Evolutionary conservation across 2,797 vertebrate genomes (phyloP).

Genomic region (Poecilia picta): DNA sequence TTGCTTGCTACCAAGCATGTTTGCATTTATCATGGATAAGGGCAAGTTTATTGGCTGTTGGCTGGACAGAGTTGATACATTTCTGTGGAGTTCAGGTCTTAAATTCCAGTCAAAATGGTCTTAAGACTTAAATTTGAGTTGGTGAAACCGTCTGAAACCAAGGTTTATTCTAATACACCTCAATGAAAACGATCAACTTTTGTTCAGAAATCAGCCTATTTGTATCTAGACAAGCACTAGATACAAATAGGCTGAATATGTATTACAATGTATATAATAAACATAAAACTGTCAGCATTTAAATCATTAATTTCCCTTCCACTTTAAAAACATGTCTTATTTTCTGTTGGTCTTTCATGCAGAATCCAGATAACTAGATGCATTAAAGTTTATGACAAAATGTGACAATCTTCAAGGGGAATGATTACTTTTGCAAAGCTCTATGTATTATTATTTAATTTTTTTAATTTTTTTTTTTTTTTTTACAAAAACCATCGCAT

Average conservation of each 20-base stretch:
- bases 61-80: no score
- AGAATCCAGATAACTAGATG: not conserved
- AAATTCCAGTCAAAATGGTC: no score
- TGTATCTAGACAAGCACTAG: no score
- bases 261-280: not conserved
- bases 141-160: no score
- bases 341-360: not conserved
- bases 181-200: not conserved
- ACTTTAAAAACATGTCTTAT: not conserved
- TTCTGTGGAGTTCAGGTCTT: no score
- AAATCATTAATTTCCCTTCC: not conserved
- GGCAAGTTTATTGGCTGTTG: no score
- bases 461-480: slow-evolving; percentile 16
- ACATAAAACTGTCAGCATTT: not conserved
- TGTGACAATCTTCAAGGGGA: not conserved
- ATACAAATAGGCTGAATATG: not conserved
- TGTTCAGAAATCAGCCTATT: not conserved
- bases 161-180: not conserved
- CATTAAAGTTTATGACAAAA: not conserved
- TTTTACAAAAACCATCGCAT: slow-evolving; percentile 47
- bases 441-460: not conserved
- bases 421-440: not conserved
- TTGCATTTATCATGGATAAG: no score
- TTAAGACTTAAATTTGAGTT: no score
- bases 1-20: no score